Base-by-base conservation (phyloP, 1,140 invertebrate genomes). In the Camponotus floridanus region DNA sequence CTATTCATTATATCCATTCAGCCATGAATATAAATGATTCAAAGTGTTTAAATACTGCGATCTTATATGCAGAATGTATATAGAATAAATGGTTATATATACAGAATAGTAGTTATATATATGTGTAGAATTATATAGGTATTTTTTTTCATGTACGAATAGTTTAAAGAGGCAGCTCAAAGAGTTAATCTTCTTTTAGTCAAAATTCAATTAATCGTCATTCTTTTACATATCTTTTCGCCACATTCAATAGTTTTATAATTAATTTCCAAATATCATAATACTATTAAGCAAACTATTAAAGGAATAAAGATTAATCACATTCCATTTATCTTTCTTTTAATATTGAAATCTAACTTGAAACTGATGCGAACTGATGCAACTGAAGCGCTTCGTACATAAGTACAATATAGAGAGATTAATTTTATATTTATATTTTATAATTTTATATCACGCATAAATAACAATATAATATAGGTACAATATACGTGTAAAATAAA, bases 1-100 rank as follows among this genome's bases (percentile, higher is more conserved):
- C 11, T 45, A 51, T 78, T 5, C 42, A 65, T 65, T 65, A n/a
- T 33, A 65, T 79, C 11, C 42, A 65, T 65, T 65, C 31, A 51
- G 11, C 9, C 31, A 65, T 36, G 0, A 31, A 39, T 78, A 51
- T 48, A 64, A 78, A 78, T 21, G 7, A 51, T 65, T 65, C 61
- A 65, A 65, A 51, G 21, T 79, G 13, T 79, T 51, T 51, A 65
- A 65, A 78, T 4, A 48, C 15, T 1, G 11, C 26, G 26, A 26
- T 26, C 26, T 26, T 26, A n/a, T 11, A 48, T 65, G 5, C 9
- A n/a, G 13, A 15, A 13, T 48, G 3, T 48, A 48, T 48, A 48
- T 13, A 11, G 11, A 15, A 48, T 3, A 48, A 48, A 3, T 48
- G 4, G 31, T 51, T 33, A 31, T 3, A 78, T 48, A n/a, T 48